phyloP scores from a whole-genome alignment of 2,797 vertebrate genomes.

The Coendou prehensilis region DNA sequence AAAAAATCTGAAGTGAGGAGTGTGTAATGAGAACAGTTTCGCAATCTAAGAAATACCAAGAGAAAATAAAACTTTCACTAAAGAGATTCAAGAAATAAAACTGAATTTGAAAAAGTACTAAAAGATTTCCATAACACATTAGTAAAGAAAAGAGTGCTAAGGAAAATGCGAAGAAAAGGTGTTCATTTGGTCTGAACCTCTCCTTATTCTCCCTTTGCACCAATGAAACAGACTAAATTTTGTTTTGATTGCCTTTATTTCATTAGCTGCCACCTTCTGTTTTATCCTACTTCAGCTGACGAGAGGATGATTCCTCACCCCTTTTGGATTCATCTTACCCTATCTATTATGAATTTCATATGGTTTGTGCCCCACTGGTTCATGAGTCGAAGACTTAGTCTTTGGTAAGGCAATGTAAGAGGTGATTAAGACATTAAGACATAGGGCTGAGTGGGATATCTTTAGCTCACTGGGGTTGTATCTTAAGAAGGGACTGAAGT shows the following conservation, averaged over 20 bases:
- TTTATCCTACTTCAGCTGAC: background rate
- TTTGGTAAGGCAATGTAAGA: background rate
- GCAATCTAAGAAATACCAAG: slow-evolving; percentile 53
- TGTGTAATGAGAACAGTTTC: background rate
- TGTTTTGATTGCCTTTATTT: background rate
- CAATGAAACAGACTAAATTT: background rate
- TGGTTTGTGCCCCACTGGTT: background rate
- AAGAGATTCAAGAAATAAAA: slow-evolving; percentile 59
- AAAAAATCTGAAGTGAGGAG: slow-evolving; percentile 60
- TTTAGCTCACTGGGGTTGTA: background rate
- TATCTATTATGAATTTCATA: background rate
- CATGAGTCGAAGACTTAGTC: background rate
- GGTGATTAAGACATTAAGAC: background rate
- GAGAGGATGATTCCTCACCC: background rate
- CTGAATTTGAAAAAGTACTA: slow-evolving; percentile 62
- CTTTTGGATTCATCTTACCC: background rate
- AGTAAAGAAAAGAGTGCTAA: background rate
- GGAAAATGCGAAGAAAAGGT: background rate
- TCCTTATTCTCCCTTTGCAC: background rate
- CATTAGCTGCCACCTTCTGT: background rate
- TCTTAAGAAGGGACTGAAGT: background rate
- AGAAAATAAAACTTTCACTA: slow-evolving; percentile 32
- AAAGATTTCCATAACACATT: slow-evolving; percentile 22
- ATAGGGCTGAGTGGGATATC: background rate
- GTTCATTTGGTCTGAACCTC: background rate